These are phyloP conservation scores for Fregetta grallaria DNA, from an alignment of 2,113 vertebrate genomes.

Conservation along the genomic window DNA sequence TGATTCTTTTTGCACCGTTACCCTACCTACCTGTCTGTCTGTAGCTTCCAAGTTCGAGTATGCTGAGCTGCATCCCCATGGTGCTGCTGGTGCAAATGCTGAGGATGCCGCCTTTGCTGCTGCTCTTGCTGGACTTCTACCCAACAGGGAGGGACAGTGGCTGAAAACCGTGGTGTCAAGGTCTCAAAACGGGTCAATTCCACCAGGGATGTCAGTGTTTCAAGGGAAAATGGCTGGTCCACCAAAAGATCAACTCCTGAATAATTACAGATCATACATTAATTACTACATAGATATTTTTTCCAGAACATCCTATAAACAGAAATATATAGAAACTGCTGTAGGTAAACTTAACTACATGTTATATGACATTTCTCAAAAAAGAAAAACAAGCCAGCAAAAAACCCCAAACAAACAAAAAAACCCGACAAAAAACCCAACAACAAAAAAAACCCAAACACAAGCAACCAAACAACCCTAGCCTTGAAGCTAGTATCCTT, in stretches of 20 bases:
- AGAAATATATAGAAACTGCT: not conserved
- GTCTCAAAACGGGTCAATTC: slow-evolving; percentile 98
- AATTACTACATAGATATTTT: not conserved
- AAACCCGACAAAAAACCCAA: not conserved
- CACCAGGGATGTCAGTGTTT: slow-evolving; percentile 90
- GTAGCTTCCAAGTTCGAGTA: slow-evolving; percentile 97
- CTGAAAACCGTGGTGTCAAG: slow-evolving; percentile 94
- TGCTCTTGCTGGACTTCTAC: slow-evolving; percentile 98
- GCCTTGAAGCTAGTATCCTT: not conserved
- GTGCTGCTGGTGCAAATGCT: slow-evolving; percentile 97
- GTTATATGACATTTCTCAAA: not conserved
- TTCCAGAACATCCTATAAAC: not conserved
- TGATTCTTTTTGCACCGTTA: fast-evolving
- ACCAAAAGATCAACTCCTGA: slow-evolving; percentile 95
- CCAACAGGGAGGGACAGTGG: slow-evolving; percentile 97
- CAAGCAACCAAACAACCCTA: not conserved
- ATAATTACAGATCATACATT: not conserved
- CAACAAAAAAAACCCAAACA: not conserved
- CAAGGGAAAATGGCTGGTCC: slow-evolving; percentile 89
- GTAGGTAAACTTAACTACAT: not conserved
- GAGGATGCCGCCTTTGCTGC: slow-evolving; percentile 94
- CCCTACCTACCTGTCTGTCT: slow-evolving; percentile 85
- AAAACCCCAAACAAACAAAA: not conserved
- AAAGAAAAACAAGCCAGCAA: not conserved
- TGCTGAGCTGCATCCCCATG: slow-evolving; percentile 98